Evolutionary conservation across 2,113 vertebrate species (phyloP).

Genomic region (Crotalus viridis): DNA sequence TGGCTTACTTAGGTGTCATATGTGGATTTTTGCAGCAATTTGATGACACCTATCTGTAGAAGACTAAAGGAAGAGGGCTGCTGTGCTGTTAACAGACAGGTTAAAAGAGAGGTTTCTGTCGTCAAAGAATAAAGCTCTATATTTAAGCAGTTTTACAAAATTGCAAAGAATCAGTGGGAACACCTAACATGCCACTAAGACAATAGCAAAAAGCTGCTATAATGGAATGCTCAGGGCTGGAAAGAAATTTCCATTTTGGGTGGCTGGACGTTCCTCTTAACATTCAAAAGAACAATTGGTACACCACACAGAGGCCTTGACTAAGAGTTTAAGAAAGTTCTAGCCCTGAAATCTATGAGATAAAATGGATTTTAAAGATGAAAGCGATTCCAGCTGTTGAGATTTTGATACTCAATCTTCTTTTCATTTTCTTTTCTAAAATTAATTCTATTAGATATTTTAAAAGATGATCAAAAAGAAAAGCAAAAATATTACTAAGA

Average conservation of each 20-base stretch:
- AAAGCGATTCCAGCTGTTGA: not conserved
- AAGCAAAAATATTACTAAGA: not conserved
- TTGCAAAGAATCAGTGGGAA: not conserved
- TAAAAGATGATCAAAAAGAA: not conserved
- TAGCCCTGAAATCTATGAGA: not conserved
- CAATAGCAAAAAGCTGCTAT: not conserved
- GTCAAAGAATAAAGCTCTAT: not conserved
- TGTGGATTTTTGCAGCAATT: not conserved
- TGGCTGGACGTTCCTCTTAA: not conserved
- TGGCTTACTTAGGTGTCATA: not conserved
- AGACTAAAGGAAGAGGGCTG: not conserved
- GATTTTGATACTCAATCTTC: not conserved
- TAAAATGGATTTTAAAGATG: not conserved
- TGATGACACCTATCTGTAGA: not conserved
- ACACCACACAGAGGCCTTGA: not conserved
- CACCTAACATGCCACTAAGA: not conserved
- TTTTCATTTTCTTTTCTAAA: not conserved
- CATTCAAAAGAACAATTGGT: not conserved
- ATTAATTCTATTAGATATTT: not conserved
- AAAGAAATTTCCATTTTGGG: not conserved
- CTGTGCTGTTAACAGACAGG: not conserved
- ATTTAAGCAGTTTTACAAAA: not conserved
- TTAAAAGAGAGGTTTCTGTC: not conserved
- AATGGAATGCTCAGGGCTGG: not conserved
- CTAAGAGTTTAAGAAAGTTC: not conserved